Percentiles rank a stretch among this genome's conserved stretches.
Conservation (phyloP, 2,888 invertebrate species). For the Cataglyphis rosenhaueri region DNA sequence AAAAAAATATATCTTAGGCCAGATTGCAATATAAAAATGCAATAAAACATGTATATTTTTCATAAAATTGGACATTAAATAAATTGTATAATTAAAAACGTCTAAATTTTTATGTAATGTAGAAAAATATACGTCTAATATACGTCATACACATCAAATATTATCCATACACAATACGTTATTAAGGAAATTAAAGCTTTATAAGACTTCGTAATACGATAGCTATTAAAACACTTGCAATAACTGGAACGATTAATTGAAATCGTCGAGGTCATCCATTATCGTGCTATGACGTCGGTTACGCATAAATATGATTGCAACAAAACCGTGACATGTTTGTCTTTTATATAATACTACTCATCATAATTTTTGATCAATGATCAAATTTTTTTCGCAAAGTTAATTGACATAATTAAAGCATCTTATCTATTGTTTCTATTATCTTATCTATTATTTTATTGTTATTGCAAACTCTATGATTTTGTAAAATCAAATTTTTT, state of each 20-base stretch:
- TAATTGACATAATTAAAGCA: neutral
- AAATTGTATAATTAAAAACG: neutral
- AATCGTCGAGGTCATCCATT: slow-evolving; percentile 47
- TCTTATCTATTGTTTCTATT: neutral
- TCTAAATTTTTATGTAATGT: neutral
- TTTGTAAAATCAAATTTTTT: neutral
- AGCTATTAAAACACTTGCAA: slow-evolving; percentile 53
- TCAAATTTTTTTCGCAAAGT: neutral
- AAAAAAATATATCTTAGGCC: neutral
- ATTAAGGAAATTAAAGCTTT: slow-evolving; percentile 52
- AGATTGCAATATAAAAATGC: neutral
- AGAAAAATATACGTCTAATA: slow-evolving; percentile 4
- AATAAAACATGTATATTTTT: neutral
- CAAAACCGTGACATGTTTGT: neutral
- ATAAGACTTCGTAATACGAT: slow-evolving; percentile 54
- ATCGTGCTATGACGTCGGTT: slow-evolving; percentile 5
- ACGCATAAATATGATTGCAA: slow-evolving; percentile 8
- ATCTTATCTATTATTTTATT: slow-evolving; percentile 3
- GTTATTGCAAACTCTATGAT: neutral
- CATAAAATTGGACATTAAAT: neutral
- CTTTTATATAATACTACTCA: slow-evolving; percentile 10
- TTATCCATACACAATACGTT: slow-evolving; percentile 28
- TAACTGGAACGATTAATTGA: slow-evolving; percentile 52
- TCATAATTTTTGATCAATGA: neutral
- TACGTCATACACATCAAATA: slow-evolving; percentile 22